These are phyloP conservation scores for Mylabris phalerata DNA, from an alignment of 1,140 invertebrate species.

Conservation along the genomic window DNA sequence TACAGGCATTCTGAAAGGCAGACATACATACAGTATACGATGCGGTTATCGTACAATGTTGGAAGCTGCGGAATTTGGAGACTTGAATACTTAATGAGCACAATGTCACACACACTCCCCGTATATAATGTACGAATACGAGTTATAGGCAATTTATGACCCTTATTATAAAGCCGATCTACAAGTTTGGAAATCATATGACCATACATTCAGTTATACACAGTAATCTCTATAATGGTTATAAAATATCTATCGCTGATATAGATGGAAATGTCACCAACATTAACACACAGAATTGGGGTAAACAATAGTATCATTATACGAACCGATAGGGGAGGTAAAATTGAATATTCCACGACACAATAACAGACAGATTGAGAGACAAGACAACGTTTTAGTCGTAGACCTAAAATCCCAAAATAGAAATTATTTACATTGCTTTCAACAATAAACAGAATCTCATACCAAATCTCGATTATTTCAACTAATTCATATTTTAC, in stretches of 20 bases:
- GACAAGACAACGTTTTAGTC: too few species aligned
- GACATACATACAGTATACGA: neutral
- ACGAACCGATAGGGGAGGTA: too few species aligned
- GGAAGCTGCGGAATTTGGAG: slow-evolving; percentile 12
- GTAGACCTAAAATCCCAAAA: too few species aligned
- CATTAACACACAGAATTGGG: neutral
- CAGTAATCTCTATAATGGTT: neutral
- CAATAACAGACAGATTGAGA: too few species aligned
- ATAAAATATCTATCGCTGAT: neutral
- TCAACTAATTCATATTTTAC: too few species aligned
- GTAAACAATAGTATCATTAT: too few species aligned
- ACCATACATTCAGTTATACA: slow-evolving; percentile 8
- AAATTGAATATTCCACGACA: too few species aligned
- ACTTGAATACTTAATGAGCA: slow-evolving; percentile 21
- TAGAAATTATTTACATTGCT: too few species aligned
- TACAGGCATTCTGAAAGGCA: too few species aligned
- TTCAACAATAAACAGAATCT: too few species aligned
- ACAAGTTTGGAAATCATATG: neutral
- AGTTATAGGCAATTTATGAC: slow-evolving; percentile 18
- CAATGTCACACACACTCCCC: slow-evolving; percentile 15
- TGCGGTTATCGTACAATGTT: slow-evolving; percentile 15
- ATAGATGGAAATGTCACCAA: slow-evolving; percentile 2
- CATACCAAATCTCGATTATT: too few species aligned
- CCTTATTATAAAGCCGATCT: slow-evolving; percentile 9
- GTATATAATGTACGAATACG: slow-evolving; percentile 15